Conservation (phyloP, 2,797 vertebrate genomes). For the Siniperca scherzeri region DNA sequence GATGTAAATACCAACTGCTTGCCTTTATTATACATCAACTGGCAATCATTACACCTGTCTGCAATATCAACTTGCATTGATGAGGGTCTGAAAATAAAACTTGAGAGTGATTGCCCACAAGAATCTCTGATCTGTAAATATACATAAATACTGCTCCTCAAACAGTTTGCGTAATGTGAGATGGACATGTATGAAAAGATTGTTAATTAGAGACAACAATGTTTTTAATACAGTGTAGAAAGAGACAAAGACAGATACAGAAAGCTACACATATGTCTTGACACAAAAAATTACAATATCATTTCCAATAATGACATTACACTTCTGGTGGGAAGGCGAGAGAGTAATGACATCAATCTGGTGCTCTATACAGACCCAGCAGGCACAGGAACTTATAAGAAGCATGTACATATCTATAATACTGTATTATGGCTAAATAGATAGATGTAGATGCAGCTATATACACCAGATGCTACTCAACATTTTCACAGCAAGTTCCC, state of each 20-base stretch:
- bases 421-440: slow-evolving; percentile 89
- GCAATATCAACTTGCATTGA: slow-evolving; percentile 67
- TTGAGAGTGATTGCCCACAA: slow-evolving; percentile 52
- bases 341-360: slow-evolving; percentile 82
- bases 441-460: slow-evolving; percentile 85
- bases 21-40: slow-evolving; percentile 72
- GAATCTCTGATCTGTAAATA: slow-evolving; percentile 63
- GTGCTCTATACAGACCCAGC: slow-evolving; percentile 83
- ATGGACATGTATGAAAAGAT: slow-evolving; percentile 84
- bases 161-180: slow-evolving; percentile 71
- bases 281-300: slow-evolving; percentile 81
- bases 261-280: slow-evolving; percentile 79
- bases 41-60: slow-evolving; percentile 61
- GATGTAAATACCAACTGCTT: slow-evolving; percentile 77
- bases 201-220: slow-evolving; percentile 80
- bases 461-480: slow-evolving; percentile 86
- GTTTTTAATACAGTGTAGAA: slow-evolving; percentile 87
- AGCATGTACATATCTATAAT: slow-evolving; percentile 86
- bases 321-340: slow-evolving; percentile 82
- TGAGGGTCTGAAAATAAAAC: slow-evolving; percentile 71
- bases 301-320: slow-evolving; percentile 81
- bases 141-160: slow-evolving; percentile 80
- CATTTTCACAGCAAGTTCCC: slow-evolving; percentile 83
- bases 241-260: slow-evolving; percentile 83
- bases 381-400: slow-evolving; percentile 85